Conservation (phyloP, 2,797 vertebrate species). For the Lepilemur septentrionalis region DNA sequence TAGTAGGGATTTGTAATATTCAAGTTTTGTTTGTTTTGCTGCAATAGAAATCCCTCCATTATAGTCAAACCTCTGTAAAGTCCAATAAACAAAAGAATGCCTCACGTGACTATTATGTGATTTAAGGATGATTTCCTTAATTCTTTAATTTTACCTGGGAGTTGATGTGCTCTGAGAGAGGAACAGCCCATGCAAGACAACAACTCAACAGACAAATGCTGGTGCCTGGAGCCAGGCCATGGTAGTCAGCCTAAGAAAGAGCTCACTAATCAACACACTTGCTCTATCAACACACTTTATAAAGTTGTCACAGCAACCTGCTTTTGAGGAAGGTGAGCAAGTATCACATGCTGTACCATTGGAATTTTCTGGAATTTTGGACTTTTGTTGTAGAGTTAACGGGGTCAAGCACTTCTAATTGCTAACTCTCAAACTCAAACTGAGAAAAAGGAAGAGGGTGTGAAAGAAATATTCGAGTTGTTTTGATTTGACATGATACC, state of each 20-base stretch:
- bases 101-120: background rate
- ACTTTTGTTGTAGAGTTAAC: background rate
- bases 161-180: background rate
- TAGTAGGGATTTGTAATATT: too few species aligned
- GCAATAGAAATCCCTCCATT: background rate
- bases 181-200: rapidly evolving
- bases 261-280: background rate
- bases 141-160: background rate
- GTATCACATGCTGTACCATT: background rate
- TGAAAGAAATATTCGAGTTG: too few species aligned
- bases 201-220: background rate
- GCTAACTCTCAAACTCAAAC: background rate
- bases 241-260: background rate
- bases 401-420: background rate
- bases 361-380: background rate
- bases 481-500: too few species aligned
- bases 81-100: background rate
- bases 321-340: background rate
- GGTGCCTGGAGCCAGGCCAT: background rate
- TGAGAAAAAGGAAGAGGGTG: too few species aligned
- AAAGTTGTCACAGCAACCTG: background rate
- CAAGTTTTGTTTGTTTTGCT: background rate
- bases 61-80: background rate
- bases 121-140: background rate
- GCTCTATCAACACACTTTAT: background rate